These are phyloP conservation scores for Gandaritis pyraliata DNA, from an alignment of 2,888 invertebrate genomes.

Conservation along the genomic window DNA sequence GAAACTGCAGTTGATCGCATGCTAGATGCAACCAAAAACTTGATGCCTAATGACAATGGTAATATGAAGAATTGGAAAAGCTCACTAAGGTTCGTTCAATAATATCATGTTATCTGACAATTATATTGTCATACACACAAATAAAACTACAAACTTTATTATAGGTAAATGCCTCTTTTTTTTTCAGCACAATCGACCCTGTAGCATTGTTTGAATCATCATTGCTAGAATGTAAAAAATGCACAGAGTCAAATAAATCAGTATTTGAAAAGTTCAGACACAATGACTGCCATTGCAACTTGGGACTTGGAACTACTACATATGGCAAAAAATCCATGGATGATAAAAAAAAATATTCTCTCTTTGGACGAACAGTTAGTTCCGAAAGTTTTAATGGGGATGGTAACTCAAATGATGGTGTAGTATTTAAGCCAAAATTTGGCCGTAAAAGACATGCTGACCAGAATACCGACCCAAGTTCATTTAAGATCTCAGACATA, in stretches of 20 bases:
- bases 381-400: too few relatives aligned
- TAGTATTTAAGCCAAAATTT: slow-evolving; percentile 60
- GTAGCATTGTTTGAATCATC: slow-evolving; percentile 55
- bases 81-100: slow-evolving; percentile 54
- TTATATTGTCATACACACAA: too few relatives aligned
- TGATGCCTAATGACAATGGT: slow-evolving; percentile 52
- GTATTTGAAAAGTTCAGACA: slow-evolving; percentile 48
- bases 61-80: slow-evolving; percentile 61
- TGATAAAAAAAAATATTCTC: slow-evolving; percentile 35
- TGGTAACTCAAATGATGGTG: slow-evolving; percentile 48
- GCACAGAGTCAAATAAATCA: slow-evolving; percentile 38
- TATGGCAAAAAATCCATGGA: slow-evolving; percentile 34
- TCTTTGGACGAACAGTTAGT: slow-evolving; percentile 47
- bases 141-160: too few relatives aligned
- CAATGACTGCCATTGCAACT: slow-evolving; percentile 61
- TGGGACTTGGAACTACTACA: slow-evolving; percentile 41
- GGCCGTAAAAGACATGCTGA: slow-evolving; percentile 43
- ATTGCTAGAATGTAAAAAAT: slow-evolving; percentile 54
- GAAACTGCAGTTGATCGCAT: slow-evolving; percentile 49
- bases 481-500: slow-evolving; percentile 14
- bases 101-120: too few relatives aligned
- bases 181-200: slow-evolving; percentile 65
- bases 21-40: slow-evolving; percentile 46
- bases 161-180: background rate
- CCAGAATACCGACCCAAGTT: slow-evolving; percentile 25